Evolutionary conservation across 2,888 invertebrate genomes (phyloP).

Genomic region (Sympetrum striolatum): DNA sequence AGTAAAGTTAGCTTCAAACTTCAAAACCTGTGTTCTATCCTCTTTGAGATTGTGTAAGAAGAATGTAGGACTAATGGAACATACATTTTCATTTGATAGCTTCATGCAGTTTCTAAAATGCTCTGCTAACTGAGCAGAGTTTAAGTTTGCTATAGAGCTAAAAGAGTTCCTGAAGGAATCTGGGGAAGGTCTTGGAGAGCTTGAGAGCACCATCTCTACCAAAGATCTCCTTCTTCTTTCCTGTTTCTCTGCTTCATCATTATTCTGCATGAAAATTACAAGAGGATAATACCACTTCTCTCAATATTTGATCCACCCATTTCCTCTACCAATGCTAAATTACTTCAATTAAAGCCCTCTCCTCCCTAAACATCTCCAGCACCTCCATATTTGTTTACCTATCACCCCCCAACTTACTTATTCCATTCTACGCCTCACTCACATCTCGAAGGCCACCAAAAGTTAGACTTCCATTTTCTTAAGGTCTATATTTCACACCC

Average conservation of each 20-base stretch:
- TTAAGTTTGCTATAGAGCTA: constrained; percentile 44
- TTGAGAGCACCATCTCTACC: constrained; percentile 51
- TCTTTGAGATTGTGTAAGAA: background rate
- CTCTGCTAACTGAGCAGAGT: constrained; percentile 61
- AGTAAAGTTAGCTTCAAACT: background rate
- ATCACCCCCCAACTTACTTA: too few species aligned
- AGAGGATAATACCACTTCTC: too few species aligned
- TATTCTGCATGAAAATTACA: too few species aligned
- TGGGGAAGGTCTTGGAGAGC: constrained; percentile 51
- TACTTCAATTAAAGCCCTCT: too few species aligned
- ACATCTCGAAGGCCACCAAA: too few species aligned
- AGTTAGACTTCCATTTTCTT: too few species aligned
- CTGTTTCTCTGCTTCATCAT: constrained; percentile 56
- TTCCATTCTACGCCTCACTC: too few species aligned
- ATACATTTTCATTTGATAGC: constrained; percentile 80
- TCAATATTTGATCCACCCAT: too few species aligned
- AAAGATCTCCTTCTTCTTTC: constrained; percentile 51
- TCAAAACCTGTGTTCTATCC: background rate
- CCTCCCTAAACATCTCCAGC: too few species aligned
- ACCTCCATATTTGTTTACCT: too few species aligned
- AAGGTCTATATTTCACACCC: too few species aligned
- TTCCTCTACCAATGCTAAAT: too few species aligned
- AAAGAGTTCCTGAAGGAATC: constrained; percentile 48
- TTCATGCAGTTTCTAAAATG: constrained; percentile 79
- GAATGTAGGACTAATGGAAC: constrained; percentile 49